These are phyloP conservation scores for Thalassoma bifasciatum DNA, from an alignment of 2,113 vertebrate genomes.

Conservation along the genomic window DNA sequence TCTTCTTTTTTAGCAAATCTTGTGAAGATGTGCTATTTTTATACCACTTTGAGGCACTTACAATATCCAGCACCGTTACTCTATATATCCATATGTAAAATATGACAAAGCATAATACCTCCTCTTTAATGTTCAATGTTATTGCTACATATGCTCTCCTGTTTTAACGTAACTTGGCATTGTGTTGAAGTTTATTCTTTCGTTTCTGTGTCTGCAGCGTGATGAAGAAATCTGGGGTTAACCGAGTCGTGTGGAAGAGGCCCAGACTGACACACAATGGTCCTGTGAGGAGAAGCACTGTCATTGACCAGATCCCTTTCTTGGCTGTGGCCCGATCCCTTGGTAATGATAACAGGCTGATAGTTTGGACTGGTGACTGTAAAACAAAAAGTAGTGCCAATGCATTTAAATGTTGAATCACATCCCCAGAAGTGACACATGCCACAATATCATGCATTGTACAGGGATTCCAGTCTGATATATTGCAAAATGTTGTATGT, in stretches of 20 bases:
- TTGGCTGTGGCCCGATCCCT: conserved; percentile 95
- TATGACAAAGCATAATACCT: no score
- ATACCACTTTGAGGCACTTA: no score
- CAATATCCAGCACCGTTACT: no score
- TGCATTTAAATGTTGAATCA: background rate
- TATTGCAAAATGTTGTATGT: no score
- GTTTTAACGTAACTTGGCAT: no score
- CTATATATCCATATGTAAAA: no score
- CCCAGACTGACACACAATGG: conserved; percentile 94
- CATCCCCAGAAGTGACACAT: background rate
- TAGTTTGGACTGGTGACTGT: background rate
- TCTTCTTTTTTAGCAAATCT: no score
- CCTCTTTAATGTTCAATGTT: background rate
- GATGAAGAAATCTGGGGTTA: conserved; percentile 99
- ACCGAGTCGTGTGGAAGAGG: conserved; percentile 98
- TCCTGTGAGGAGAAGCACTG: conserved; percentile 95
- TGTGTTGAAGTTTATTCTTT: background rate
- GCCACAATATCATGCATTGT: background rate
- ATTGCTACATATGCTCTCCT: background rate
- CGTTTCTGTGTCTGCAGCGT: conserved; percentile 84
- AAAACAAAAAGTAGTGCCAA: background rate
- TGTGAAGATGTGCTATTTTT: no score
- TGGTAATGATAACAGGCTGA: conserved; percentile 55
- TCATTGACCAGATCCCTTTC: conserved; percentile 98
- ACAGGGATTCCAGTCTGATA: background rate